Conservation (phyloP, 2,797 vertebrate species). For the Sciaenops ocellatus region DNA sequence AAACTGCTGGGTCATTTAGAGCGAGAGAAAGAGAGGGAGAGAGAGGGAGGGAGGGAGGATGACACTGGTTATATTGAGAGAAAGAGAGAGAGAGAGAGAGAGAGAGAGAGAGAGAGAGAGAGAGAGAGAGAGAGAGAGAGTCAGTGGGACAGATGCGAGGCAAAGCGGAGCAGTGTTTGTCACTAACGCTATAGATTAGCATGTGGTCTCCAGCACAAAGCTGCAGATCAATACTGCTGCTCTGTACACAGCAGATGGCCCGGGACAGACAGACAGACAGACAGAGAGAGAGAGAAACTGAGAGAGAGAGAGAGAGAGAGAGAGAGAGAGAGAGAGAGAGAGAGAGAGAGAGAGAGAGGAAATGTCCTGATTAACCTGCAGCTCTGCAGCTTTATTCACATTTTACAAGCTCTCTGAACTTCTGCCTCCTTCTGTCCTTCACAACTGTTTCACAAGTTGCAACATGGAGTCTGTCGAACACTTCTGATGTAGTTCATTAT, state of each 20-base stretch:
- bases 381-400: conserved; percentile 48
- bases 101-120: conserved; percentile 50
- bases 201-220: conserved; percentile 90
- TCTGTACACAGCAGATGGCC: conserved; percentile 88
- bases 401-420: conserved; percentile 11
- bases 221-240: conserved; percentile 90
- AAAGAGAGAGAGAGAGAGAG: conserved; percentile 31
- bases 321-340: background rate
- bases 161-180: conserved; percentile 82
- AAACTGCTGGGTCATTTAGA: conserved; percentile 79
- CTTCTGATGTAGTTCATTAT: no score
- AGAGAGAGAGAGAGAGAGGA: background rate
- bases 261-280: conserved; percentile 64
- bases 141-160: conserved; percentile 84
- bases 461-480: background rate
- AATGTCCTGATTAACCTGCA: conserved; percentile 47
- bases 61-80: conserved; percentile 52
- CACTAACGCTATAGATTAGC: conserved; percentile 89
- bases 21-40: conserved; percentile 43
- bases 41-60: conserved; percentile 32
- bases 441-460: background rate
- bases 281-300: conserved; percentile 25
- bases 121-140: conserved; percentile 56
- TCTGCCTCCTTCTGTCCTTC: background rate
- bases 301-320: conserved; percentile 11